These are phyloP conservation scores for Ricordea florida DNA, from an alignment of 92 coral and sea anemone species.

Conservation along the genomic window DNA sequence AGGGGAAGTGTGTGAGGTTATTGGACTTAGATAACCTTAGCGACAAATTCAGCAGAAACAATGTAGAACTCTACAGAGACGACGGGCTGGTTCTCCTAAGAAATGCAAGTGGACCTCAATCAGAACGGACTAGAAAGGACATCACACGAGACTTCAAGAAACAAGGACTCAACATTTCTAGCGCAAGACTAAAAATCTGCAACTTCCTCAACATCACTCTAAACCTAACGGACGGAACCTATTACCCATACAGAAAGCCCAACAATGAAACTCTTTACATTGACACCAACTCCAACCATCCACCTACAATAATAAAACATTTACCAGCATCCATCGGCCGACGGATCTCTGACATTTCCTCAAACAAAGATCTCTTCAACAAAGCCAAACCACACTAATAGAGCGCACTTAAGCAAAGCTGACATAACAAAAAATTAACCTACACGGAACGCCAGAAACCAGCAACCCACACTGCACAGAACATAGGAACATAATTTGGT, in stretches of 20 bases:
- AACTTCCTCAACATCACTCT: not conserved
- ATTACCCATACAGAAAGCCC: not conserved
- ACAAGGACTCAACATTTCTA: not conserved
- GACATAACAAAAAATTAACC: not conserved
- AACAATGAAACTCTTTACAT: not conserved
- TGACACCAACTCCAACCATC: conserved; percentile 26
- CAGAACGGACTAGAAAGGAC: conserved; percentile 11
- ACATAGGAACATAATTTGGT: conserved; percentile 14
- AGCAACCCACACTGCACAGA: not conserved
- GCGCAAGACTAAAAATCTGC: not conserved
- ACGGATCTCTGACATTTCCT: conserved; percentile 16
- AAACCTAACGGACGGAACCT: too few species aligned
- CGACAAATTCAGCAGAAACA: not conserved
- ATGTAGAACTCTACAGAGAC: conserved; percentile 27
- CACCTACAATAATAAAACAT: conserved; percentile 31
- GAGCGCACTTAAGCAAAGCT: conserved; percentile 22
- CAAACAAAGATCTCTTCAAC: conserved; percentile 5
- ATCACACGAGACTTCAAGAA: not conserved
- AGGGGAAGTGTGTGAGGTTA: conserved; percentile 50
- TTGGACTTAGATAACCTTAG: conserved; percentile 19
- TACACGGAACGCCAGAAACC: not conserved
- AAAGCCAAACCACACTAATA: conserved; percentile 15
- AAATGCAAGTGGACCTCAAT: not conserved
- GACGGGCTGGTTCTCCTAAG: not conserved
- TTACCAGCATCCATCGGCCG: conserved; percentile 16